Conservation (phyloP, 2,797 vertebrate genomes). For the Coluber constrictor region DNA sequence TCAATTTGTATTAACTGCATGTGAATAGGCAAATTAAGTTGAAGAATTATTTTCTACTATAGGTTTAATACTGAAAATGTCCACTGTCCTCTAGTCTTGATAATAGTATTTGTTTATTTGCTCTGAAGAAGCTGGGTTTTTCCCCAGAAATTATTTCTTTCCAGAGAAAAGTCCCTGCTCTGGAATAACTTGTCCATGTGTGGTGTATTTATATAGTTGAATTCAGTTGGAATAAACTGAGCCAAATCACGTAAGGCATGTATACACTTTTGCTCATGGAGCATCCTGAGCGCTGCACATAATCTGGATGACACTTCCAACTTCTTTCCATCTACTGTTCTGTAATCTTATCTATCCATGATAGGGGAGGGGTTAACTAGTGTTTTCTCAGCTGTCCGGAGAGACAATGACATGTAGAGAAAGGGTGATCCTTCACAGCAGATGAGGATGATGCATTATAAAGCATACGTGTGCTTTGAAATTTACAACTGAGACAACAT, state of each 20-base stretch:
- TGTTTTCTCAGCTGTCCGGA: not conserved
- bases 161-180: not conserved
- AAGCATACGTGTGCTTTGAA: not conserved
- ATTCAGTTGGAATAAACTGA: not conserved
- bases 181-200: not conserved
- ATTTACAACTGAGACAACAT: not conserved
- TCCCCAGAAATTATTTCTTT: conserved; percentile 9
- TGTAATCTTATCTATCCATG: not conserved
- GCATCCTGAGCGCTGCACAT: not conserved
- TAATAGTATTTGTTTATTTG: not conserved
- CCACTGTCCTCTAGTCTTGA: not conserved
- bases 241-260: not conserved
- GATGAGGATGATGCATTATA: not conserved
- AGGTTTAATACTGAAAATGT: not conserved
- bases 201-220: not conserved
- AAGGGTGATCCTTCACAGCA: not conserved
- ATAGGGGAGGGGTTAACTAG: not conserved
- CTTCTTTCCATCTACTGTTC: not conserved
- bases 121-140: not conserved
- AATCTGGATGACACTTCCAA: not conserved
- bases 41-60: not conserved
- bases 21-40: not conserved
- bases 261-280: not conserved
- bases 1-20: not conserved
- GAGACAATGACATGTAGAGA: not conserved